These are phyloP conservation scores for Hemaris fuciformis DNA, from an alignment of 2,888 invertebrate genomes.

Conservation along the genomic window DNA sequence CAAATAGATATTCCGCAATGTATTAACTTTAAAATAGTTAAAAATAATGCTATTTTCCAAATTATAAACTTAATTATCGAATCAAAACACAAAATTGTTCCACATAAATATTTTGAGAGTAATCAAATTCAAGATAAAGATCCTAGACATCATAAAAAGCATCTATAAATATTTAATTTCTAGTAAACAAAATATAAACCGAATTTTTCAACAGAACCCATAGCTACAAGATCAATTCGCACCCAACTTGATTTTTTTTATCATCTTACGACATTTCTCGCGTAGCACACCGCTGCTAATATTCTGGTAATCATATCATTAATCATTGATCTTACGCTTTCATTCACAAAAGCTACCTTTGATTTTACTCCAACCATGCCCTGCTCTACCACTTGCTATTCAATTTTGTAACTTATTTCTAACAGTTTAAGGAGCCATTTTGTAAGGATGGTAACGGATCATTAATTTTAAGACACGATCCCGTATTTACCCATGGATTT, in stretches of 20 bases:
- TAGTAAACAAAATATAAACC: background rate
- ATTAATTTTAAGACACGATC: conserved; percentile 67
- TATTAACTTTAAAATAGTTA: too few species aligned
- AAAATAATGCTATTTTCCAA: too few species aligned
- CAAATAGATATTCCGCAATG: too few species aligned
- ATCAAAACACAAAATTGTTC: too few species aligned
- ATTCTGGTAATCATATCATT: conserved; percentile 72
- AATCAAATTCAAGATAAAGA: too few species aligned
- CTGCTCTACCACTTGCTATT: conserved; percentile 11
- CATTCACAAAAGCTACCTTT: conserved; percentile 67
- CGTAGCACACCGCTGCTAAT: conserved; percentile 64
- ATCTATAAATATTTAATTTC: background rate
- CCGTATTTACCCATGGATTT: conserved; percentile 76
- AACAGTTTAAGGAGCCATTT: conserved; percentile 37
- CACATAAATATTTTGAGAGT: too few species aligned
- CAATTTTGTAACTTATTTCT: conserved; percentile 34
- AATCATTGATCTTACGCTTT: conserved; percentile 74
- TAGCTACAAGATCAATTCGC: background rate
- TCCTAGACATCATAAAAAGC: background rate
- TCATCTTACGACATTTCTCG: conserved; percentile 55
- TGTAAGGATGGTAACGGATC: conserved; percentile 37
- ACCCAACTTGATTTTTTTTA: conserved; percentile 6
- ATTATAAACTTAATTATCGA: too few species aligned
- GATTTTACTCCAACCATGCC: conserved; percentile 35
- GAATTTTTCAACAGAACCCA: background rate